Base-by-base conservation (phyloP, 2,797 vertebrate genomes). In the Lutra lutra region DNA sequence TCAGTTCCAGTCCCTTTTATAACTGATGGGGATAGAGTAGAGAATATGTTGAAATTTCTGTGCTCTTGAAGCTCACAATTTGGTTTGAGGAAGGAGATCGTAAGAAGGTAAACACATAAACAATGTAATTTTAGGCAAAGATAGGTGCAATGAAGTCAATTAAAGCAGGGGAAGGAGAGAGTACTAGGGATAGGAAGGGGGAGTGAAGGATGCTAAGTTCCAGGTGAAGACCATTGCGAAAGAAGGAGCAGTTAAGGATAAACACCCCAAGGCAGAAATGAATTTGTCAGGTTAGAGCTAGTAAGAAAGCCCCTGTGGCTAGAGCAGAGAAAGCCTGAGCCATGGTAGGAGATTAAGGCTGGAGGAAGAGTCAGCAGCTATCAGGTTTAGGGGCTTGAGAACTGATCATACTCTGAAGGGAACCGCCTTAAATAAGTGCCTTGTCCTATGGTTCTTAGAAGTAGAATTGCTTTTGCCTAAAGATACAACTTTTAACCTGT, bases 391-490 rank as follows among this genome's bases (percentile, higher is more conserved):
- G 32, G 58, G 38, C 23, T 70, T 21, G 51, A 48, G 9, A 21
- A 51, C 27, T 18, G 32, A 46, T 27, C 87, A 11, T 86, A 77
- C 72, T 88, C 66, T 48, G n/a, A 86, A 32, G 29, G 40, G 3
- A 51, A 35, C 68, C 29, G 62, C 70, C 72, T 91, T 80, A 38
- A 91, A 0, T 68, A 78, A 77, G 10, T 83, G 29, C 32, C 5
- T 85, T 85, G 32, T 70, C 35, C n/a, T 80, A 66, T 60, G 23
- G 27, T 64, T 82, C 79, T 85, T 93, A 58, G 35, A 82, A n/a
- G 12, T 58, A 88, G 82, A 83, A 70, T 86, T 79, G 18, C 35
- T 96, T 15, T 86, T 85, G 79, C 64, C 35, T 84, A 72, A 92
- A 91, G 14, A 38, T 15, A 29, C 0, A 15, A 58, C 14, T 83